Conservation (phyloP, 2,888 invertebrate species). For the Andrena praecox region DNA sequence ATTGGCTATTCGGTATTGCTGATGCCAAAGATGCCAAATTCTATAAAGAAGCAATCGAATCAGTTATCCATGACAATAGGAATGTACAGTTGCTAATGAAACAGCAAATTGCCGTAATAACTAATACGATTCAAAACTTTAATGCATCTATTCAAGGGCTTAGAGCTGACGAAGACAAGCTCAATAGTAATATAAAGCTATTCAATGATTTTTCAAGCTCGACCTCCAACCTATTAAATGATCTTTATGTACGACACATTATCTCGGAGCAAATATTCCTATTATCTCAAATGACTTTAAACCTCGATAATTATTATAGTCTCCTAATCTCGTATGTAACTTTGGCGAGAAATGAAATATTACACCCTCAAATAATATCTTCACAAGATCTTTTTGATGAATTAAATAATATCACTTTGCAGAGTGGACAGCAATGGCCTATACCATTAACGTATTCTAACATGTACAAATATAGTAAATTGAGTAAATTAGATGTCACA, state of each 20-base stretch:
- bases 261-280: slow-evolving; percentile 12
- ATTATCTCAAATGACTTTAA: not conserved
- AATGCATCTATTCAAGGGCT: slow-evolving; percentile 10
- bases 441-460: not conserved
- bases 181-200: slow-evolving; percentile 18
- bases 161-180: slow-evolving; percentile 1
- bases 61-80: slow-evolving; percentile 4
- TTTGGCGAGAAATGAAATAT: not conserved
- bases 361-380: slow-evolving; percentile 14
- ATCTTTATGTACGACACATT: not conserved
- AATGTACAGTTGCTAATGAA: not conserved
- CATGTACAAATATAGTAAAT: slow-evolving; percentile 5
- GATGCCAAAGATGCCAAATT: slow-evolving; percentile 13
- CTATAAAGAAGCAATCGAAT: slow-evolving; percentile 14
- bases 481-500: not conserved
- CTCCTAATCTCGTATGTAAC: slow-evolving; percentile 1
- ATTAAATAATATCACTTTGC: slow-evolving; percentile 1
- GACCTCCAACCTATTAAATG: not conserved
- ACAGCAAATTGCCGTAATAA: slow-evolving; percentile 15
- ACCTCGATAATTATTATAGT: slow-evolving; percentile 8
- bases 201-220: slow-evolving; percentile 1
- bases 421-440: slow-evolving; percentile 9
- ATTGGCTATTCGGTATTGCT: not conserved
- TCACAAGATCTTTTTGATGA: not conserved
- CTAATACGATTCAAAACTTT: slow-evolving; percentile 19